Percentiles rank a stretch among this genome's conserved stretches.
Evolutionary conservation across 2,888 invertebrate species (phyloP).

Genomic region (Acanthosepion pharaonis): DNA sequence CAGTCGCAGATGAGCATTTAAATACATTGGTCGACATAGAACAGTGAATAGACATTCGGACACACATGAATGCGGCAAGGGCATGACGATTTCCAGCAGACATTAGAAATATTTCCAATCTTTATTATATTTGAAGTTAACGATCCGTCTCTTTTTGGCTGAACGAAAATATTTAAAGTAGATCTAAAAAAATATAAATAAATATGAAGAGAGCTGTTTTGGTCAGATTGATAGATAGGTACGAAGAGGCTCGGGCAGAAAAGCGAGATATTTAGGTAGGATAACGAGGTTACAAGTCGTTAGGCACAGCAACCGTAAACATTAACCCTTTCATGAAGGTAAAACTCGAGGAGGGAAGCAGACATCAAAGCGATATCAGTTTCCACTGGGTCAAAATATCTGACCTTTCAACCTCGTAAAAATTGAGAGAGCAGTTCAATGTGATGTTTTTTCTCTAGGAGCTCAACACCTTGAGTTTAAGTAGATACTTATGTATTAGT

Average conservation of each 20-base stretch:
- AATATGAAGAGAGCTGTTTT: not conserved
- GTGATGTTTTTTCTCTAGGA: not conserved
- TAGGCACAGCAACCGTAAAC: constrained; percentile 17
- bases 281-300: constrained; percentile 33
- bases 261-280: not conserved
- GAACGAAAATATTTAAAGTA: not conserved
- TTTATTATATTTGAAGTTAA: constrained; percentile 8
- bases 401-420: not conserved
- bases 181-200: not conserved
- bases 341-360: not conserved
- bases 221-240: constrained; percentile 11
- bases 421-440: not conserved
- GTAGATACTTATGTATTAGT: too few relatives aligned
- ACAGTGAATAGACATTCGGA: not conserved
- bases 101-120: not conserved
- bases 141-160: not conserved
- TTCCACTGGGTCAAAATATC: constrained; percentile 6
- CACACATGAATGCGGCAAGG: not conserved
- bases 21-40: too few relatives aligned
- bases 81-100: not conserved
- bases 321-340: not conserved
- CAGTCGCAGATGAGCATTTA: too few relatives aligned
- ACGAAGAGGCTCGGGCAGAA: not conserved
- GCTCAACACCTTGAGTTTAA: not conserved
- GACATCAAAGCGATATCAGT: constrained; percentile 1